These are phyloP conservation scores for Elgaria multicarinata DNA, from an alignment of 2,113 vertebrate genomes.

Conservation along the genomic window DNA sequence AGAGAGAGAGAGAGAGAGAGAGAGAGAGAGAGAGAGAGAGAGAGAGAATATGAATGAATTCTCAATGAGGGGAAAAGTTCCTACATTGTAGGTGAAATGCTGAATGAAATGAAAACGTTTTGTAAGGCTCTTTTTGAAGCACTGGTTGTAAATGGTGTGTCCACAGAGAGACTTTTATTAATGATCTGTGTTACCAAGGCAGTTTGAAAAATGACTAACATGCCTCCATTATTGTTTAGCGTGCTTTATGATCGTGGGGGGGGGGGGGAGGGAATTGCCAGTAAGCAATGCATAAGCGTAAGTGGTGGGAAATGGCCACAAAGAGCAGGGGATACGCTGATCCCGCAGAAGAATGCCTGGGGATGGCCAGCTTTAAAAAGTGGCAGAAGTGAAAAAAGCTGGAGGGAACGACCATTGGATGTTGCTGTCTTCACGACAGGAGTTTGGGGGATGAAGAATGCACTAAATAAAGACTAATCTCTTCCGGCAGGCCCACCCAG, in stretches of 20 bases:
- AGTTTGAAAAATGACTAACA: conserved; percentile 34
- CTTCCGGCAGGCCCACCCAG: too few relatives aligned
- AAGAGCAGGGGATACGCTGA: background rate
- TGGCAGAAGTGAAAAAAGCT: background rate
- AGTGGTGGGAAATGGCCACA: background rate
- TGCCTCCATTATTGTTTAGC: background rate
- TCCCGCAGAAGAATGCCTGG: background rate
- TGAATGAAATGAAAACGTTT: conserved; percentile 23
- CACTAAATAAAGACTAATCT: too few relatives aligned
- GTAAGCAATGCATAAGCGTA: rapidly evolving
- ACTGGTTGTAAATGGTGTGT: conserved; percentile 24
- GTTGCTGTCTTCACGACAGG: background rate
- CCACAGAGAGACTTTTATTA: conserved; percentile 41
- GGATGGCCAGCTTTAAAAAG: background rate
- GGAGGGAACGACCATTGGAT: background rate
- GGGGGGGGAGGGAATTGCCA: background rate
- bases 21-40: background rate
- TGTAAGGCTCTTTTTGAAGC: conserved; percentile 48
- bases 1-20: too few relatives aligned
- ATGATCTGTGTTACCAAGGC: conserved; percentile 34
- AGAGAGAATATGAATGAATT: background rate
- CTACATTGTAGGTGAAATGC: conserved; percentile 19
- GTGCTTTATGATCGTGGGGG: background rate
- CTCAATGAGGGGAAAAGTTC: background rate
- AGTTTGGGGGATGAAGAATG: background rate